Evolutionary conservation across 2,797 vertebrate species (phyloP).

Genomic region (Crocidura indochinensis): DNA sequence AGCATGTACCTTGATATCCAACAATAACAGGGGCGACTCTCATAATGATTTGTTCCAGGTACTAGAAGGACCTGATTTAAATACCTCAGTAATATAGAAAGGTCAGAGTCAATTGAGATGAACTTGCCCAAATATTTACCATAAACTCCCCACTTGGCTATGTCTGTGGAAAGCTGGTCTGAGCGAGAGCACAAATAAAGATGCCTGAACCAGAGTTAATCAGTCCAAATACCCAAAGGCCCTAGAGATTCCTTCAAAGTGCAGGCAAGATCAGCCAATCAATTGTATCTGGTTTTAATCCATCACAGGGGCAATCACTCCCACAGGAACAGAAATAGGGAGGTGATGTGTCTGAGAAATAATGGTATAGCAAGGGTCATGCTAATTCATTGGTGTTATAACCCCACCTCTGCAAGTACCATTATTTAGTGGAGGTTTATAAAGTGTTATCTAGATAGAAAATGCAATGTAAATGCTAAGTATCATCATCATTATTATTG

Average conservation of each 20-base stretch:
- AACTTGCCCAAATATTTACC: conserved; percentile 56
- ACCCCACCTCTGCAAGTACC: conserved; percentile 73
- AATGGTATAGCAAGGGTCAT: conserved; percentile 46
- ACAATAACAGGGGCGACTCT: no score
- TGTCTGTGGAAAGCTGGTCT: conserved; percentile 47
- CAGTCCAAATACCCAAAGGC: conserved; percentile 78
- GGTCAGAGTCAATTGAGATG: conserved; percentile 16
- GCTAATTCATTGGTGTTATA: conserved; percentile 74
- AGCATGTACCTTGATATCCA: neutral
- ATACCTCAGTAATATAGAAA: neutral
- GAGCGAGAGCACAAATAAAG: conserved; percentile 72
- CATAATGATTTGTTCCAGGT: neutral
- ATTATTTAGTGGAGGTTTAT: conserved; percentile 75
- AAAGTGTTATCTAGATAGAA: conserved; percentile 71
- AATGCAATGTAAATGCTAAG: conserved; percentile 73
- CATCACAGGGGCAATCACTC: conserved; percentile 72
- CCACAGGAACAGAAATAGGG: conserved; percentile 58
- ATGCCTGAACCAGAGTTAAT: conserved; percentile 71
- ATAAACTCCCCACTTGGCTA: conserved; percentile 59
- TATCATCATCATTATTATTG: conserved; percentile 49
- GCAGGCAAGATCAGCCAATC: conserved; percentile 78
- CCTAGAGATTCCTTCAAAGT: conserved; percentile 65
- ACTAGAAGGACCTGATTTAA: neutral
- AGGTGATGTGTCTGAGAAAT: conserved; percentile 73
- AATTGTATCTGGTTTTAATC: conserved; percentile 82